Evolutionary conservation across 2,888 invertebrate species (phyloP).

Genomic region (Pristionchus exspectatus): DNA sequence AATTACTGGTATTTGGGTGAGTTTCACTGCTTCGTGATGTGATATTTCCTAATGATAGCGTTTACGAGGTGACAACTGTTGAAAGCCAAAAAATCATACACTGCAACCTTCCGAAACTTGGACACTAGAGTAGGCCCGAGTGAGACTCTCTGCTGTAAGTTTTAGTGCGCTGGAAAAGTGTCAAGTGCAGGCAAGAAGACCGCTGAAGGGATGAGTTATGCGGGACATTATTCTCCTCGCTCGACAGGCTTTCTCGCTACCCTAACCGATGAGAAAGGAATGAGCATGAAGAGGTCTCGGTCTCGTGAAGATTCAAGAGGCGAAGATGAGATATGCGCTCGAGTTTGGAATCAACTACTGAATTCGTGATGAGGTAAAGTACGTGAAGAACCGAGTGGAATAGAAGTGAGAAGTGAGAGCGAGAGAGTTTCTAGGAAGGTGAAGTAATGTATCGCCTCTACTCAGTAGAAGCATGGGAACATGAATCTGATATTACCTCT

Average conservation of each 20-base stretch:
- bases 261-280: neutral
- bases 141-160: neutral
- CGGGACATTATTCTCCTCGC: neutral
- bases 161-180: neutral
- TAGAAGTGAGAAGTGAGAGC: neutral
- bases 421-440: neutral
- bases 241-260: neutral
- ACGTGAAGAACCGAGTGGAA: neutral
- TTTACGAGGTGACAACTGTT: neutral
- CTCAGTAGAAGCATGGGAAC: neutral
- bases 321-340: slow-evolving; percentile 6
- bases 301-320: neutral
- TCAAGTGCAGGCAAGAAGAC: neutral
- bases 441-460: neutral
- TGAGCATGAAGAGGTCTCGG: neutral
- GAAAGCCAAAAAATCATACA: no score
- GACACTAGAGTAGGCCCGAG: neutral
- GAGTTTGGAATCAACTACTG: neutral
- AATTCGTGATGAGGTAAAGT: neutral
- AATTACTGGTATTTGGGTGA: neutral
- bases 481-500: neutral
- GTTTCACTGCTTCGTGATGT: neutral
- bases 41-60: neutral
- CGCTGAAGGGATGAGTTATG: neutral
- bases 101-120: neutral